These are phyloP conservation scores for Meteorus colon DNA, from an alignment of 2,888 invertebrate species.

Conservation along the genomic window DNA sequence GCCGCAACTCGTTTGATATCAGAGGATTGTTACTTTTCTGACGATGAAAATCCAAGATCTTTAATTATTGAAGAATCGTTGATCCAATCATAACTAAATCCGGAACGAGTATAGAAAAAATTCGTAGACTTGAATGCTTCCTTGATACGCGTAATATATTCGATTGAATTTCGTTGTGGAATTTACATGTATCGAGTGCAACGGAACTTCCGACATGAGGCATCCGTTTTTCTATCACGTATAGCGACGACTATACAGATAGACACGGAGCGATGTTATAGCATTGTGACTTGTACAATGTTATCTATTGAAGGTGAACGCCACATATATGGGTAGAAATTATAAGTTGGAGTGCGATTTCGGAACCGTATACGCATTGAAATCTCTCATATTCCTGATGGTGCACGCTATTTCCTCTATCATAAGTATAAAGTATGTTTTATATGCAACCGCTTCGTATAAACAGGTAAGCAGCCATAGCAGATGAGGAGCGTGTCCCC, in stretches of 20 bases:
- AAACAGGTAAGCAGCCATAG: too few species aligned
- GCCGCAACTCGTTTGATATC: too few species aligned
- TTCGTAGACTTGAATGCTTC: background rate
- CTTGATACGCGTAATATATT: background rate
- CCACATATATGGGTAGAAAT: background rate
- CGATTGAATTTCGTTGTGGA: background rate
- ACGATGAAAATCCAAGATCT: too few species aligned
- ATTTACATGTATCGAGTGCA: slow-evolving; percentile 58
- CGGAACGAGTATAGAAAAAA: background rate
- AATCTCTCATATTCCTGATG: background rate
- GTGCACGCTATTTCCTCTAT: background rate
- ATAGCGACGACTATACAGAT: slow-evolving; percentile 60
- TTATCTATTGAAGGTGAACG: slow-evolving; percentile 59
- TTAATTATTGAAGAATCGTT: too few species aligned
- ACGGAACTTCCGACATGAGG: slow-evolving; percentile 66
- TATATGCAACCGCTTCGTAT: too few species aligned
- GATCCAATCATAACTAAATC: background rate
- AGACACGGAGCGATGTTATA: slow-evolving; percentile 61
- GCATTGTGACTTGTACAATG: slow-evolving; percentile 43
- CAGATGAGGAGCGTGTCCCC: too few species aligned
- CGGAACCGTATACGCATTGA: slow-evolving; percentile 4
- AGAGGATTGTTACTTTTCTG: too few species aligned
- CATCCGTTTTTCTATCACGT: slow-evolving; percentile 68
- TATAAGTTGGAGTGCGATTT: background rate
- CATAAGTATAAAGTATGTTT: too few species aligned